phyloP scores from a whole-genome alignment of 2,113 vertebrate species.

The human (Homo sapiens) region DNA sequence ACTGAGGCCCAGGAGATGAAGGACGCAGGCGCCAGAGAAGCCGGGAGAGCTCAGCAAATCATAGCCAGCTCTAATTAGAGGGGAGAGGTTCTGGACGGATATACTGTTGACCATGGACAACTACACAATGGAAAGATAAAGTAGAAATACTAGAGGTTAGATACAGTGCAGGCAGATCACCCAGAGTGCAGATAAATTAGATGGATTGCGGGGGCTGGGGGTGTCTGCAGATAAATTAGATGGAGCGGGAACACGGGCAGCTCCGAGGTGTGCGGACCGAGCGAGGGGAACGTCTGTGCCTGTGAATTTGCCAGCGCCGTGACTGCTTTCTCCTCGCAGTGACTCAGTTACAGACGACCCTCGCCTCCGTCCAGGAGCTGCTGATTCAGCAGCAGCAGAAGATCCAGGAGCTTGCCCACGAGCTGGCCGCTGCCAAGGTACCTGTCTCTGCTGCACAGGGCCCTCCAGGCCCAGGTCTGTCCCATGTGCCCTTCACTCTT shows the following conservation, averaged over 20 bases:
- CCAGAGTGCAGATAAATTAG: conserved; percentile 78
- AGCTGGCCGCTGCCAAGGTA: conserved; percentile 93
- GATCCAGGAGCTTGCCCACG: conserved; percentile 95
- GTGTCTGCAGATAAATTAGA: conserved; percentile 74
- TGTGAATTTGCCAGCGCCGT: conserved; percentile 41
- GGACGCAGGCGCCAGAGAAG: conserved; percentile 62
- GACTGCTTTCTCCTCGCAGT: conserved; percentile 84
- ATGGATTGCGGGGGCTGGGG: conserved; percentile 61
- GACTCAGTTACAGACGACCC: conserved; percentile 93
- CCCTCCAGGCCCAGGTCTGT: neutral
- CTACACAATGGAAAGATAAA: conserved; percentile 82
- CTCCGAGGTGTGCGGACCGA: conserved; percentile 61
- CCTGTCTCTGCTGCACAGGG: neutral
- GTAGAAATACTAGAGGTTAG: conserved; percentile 82
- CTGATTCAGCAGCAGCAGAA: conserved; percentile 95
- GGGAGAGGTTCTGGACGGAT: conserved; percentile 84
- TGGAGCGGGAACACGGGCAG: conserved; percentile 63
- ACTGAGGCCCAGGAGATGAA: conserved; percentile 72
- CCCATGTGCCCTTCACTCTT: neutral
- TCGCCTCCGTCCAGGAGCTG: conserved; percentile 94
- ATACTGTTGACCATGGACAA: conserved; percentile 82
- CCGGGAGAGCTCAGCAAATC: conserved; percentile 78
- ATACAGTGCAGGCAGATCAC: conserved; percentile 79
- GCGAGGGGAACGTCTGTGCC: neutral
- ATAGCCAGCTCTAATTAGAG: conserved; percentile 82